These are phyloP conservation scores for Pissodes strobi DNA, from an alignment of 1,140 invertebrate species.

Conservation along the genomic window DNA sequence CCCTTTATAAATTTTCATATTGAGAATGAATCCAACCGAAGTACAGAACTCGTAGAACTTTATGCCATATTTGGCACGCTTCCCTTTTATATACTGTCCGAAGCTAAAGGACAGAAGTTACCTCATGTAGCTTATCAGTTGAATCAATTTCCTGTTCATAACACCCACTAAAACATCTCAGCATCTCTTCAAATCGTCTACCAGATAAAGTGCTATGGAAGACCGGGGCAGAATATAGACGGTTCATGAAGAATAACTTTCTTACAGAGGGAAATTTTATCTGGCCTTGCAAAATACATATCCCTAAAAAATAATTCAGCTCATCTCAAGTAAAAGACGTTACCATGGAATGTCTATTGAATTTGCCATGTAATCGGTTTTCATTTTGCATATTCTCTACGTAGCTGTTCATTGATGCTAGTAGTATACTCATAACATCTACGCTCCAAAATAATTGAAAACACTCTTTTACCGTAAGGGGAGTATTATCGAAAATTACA, in stretches of 20 bases:
- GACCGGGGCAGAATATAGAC: not conserved
- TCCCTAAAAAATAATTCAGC: not conserved
- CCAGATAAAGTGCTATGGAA: not conserved
- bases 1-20: slow-evolving; percentile 15
- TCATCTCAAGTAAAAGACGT: not conserved
- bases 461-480: no score
- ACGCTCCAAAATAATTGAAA: not conserved
- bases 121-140: not conserved
- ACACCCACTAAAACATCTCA: not conserved
- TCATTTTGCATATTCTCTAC: not conserved
- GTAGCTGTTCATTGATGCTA: no score
- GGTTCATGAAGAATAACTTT: not conserved
- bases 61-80: no score
- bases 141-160: not conserved
- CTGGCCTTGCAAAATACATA: not conserved
- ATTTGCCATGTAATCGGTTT: not conserved
- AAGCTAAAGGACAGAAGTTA: no score
- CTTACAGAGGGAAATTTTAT: not conserved
- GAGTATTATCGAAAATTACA: no score
- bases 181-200: not conserved
- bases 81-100: no score
- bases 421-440: no score
- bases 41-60: slow-evolving; percentile 9
- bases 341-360: not conserved
- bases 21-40: slow-evolving; percentile 12